These are phyloP conservation scores for Acrocephalus kingi DNA, from an alignment of 2,113 vertebrate genomes.

Conservation along the genomic window DNA sequence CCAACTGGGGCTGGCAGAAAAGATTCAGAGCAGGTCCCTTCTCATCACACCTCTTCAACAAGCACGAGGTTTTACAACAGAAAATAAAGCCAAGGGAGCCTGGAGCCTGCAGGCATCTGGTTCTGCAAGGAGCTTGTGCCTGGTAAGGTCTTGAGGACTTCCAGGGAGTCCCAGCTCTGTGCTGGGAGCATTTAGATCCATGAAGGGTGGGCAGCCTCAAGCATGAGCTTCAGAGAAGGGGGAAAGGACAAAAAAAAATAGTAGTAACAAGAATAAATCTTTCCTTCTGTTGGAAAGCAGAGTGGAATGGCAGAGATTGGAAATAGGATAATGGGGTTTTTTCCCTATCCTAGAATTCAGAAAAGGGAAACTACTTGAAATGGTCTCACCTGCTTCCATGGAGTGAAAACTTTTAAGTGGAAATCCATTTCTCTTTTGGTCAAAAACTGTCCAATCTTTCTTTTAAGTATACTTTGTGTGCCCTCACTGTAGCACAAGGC, in stretches of 20 bases:
- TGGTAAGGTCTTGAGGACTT: fast-evolving
- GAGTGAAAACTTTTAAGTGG: not conserved
- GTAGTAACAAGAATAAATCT: not conserved
- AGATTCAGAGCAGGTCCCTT: not conserved
- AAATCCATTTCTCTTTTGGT: not conserved
- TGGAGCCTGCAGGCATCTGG: not conserved
- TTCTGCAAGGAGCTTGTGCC: not conserved
- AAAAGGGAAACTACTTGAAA: not conserved
- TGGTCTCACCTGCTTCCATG: not conserved
- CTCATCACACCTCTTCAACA: not conserved
- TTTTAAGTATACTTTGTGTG: not conserved
- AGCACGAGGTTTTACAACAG: not conserved
- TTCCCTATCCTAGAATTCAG: not conserved
- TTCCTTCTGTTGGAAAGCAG: not conserved
- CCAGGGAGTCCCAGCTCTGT: fast-evolving
- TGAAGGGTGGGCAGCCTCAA: not conserved
- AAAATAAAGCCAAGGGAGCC: not conserved
- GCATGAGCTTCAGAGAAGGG: not conserved
- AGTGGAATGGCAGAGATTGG: not conserved
- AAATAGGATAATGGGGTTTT: not conserved
- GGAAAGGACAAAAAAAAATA: fast-evolving
- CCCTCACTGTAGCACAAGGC: not conserved
- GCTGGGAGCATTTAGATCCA: not conserved
- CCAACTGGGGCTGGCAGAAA: not conserved
- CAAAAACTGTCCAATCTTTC: not conserved